Evolutionary conservation across 30 jellyfish, hydroid and myxozoan genomes (phyloP).

Genomic region (Turritopsis rubra): DNA sequence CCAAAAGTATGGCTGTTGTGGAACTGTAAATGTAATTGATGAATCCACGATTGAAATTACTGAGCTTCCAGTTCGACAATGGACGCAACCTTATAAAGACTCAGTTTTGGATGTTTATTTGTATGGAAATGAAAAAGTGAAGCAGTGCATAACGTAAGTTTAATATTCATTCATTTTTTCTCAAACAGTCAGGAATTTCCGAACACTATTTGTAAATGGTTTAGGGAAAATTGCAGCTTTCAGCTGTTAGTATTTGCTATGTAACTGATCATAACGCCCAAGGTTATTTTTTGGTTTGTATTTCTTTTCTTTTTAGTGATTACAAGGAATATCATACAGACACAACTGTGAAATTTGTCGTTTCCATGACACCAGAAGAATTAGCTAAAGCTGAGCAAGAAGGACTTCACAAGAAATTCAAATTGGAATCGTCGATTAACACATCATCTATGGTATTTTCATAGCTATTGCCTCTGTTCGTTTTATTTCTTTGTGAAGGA

Average conservation of each 20-base stretch:
- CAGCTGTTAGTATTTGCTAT: no score
- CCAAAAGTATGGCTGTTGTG: slow-evolving; percentile 44
- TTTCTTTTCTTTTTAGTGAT: slow-evolving; percentile 50
- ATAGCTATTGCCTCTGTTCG: background rate
- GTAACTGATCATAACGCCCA: no score
- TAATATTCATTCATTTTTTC: background rate
- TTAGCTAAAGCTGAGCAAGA: slow-evolving; percentile 86
- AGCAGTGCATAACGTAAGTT: slow-evolving; percentile 71
- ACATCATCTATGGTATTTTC: slow-evolving; percentile 63
- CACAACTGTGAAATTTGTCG: slow-evolving; percentile 65
- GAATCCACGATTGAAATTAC: slow-evolving; percentile 67
- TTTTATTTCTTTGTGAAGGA: no score
- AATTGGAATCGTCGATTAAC: slow-evolving; percentile 48
- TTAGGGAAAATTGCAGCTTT: no score
- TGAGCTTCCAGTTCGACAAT: slow-evolving; percentile 86
- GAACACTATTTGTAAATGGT: no score
- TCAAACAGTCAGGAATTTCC: background rate
- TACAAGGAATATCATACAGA: slow-evolving; percentile 90
- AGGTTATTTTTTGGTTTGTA: no score
- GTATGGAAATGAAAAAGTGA: slow-evolving; percentile 76
- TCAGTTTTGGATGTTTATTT: slow-evolving; percentile 57
- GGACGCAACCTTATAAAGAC: slow-evolving; percentile 96
- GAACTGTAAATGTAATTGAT: slow-evolving; percentile 50
- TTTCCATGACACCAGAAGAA: slow-evolving; percentile 61
- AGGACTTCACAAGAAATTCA: slow-evolving; percentile 83